Conservation (phyloP, 1,140 invertebrate species). For the Cotesia vestalis region DNA sequence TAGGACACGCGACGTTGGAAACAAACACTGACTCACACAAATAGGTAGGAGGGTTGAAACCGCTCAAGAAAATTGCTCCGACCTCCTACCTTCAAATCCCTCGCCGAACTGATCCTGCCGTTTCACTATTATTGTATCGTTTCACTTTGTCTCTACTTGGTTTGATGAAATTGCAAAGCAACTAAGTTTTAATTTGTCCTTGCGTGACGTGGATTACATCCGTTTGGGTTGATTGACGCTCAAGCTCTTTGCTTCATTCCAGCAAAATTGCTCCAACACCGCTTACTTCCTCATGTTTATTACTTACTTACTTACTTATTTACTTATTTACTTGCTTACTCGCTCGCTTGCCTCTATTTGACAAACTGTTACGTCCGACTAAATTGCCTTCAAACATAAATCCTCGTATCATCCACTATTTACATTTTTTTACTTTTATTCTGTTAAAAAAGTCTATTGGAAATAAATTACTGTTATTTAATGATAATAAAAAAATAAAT, state of each 20-base stretch:
- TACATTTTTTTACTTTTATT: too few relatives aligned
- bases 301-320: conserved; percentile 8
- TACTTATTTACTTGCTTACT: conserved; percentile 4
- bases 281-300: conserved; percentile 24
- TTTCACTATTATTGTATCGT: conserved; percentile 24
- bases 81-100: not conserved
- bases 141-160: conserved; percentile 24
- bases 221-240: conserved; percentile 54
- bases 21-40: not conserved
- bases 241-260: conserved; percentile 36
- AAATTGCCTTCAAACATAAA: conserved; percentile 1
- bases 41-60: conserved; percentile 15
- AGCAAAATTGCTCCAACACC: conserved; percentile 3
- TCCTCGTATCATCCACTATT: too few relatives aligned
- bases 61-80: conserved; percentile 56
- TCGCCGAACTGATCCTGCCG: not conserved
- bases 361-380: conserved; percentile 6
- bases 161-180: conserved; percentile 60
- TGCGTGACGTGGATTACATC: conserved; percentile 58
- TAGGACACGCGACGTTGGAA: conserved; percentile 34
- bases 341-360: not conserved
- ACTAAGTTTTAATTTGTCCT: conserved; percentile 62
- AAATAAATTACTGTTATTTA: too few relatives aligned
- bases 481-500: too few relatives aligned
- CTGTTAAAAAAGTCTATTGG: too few relatives aligned